phyloP scores from a whole-genome alignment of 2,113 vertebrate species.

The Calidris pygmaea region DNA sequence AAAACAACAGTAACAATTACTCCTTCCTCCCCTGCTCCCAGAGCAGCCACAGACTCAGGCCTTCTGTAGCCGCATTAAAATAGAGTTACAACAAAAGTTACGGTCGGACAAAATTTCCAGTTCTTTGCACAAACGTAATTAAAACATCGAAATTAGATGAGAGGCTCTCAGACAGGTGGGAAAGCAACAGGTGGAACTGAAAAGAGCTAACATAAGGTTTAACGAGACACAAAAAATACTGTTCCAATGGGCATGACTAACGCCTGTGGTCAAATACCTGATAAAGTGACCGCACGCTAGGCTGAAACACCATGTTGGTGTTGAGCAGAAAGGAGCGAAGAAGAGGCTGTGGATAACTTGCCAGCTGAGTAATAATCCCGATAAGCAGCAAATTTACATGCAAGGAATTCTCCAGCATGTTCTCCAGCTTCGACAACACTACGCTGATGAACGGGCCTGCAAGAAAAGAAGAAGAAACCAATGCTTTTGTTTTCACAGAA shows the following conservation, averaged over 20 bases:
- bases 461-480: not conserved
- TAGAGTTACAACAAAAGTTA: not conserved
- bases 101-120: not conserved
- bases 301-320: conserved; percentile 97
- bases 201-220: not conserved
- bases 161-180: not conserved
- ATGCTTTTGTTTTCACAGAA: not conserved
- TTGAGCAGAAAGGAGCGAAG: conserved; percentile 97
- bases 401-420: conserved; percentile 93
- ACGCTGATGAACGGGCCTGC: conserved; percentile 95
- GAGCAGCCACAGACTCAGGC: not conserved
- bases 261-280: conserved; percentile 79
- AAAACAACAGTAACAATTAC: conserved; percentile 32
- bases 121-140: not conserved
- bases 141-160: not conserved
- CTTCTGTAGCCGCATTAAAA: not conserved
- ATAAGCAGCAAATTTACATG: conserved; percentile 93
- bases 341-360: conserved; percentile 93
- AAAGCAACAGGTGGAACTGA: not conserved
- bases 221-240: not conserved
- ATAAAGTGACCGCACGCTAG: conserved; percentile 92
- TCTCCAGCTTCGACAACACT: conserved; percentile 94
- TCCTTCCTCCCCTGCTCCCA: not conserved
- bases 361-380: conserved; percentile 92
- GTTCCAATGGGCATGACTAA: not conserved